Conservation (phyloP, 1,140 invertebrate species). For the Drosophila novamexicana region DNA sequence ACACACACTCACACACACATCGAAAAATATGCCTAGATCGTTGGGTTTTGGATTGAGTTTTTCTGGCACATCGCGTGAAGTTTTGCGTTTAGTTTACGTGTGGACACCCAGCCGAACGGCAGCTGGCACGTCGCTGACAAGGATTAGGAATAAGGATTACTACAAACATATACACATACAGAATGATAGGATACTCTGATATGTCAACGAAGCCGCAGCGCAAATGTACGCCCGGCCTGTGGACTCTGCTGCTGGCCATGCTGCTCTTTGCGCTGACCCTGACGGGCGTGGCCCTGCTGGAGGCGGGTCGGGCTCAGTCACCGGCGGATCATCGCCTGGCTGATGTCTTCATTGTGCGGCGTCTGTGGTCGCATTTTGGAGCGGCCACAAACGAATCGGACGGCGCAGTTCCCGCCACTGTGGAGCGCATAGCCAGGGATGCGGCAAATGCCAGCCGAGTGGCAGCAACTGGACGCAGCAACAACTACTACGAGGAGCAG, state of each 20-base stretch:
- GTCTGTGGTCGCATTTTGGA: constrained; percentile 56
- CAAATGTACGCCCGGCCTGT: constrained; percentile 41
- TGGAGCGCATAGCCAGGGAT: constrained; percentile 62
- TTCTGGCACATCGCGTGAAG: constrained; percentile 48
- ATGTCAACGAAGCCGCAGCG: constrained; percentile 54
- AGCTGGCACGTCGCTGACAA: constrained; percentile 19
- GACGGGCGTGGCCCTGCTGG: constrained; percentile 49
- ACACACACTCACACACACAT: background rate
- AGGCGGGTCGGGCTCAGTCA: constrained; percentile 40
- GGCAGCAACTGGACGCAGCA: constrained; percentile 7
- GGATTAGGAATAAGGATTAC: constrained; percentile 15
- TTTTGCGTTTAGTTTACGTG: constrained; percentile 56
- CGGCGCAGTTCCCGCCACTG: constrained; percentile 41
- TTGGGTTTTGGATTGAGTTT: constrained; percentile 44
- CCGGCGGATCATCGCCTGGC: background rate
- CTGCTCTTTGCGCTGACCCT: constrained; percentile 57
- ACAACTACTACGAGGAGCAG: constrained; percentile 67
- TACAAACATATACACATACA: constrained; percentile 11
- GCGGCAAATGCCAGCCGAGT: constrained; percentile 37
- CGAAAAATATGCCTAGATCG: background rate
- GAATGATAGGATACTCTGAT: constrained; percentile 54
- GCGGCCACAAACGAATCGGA: constrained; percentile 34
- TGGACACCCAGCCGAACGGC: constrained; percentile 53
- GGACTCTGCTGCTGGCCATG: constrained; percentile 50
- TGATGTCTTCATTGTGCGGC: constrained; percentile 52